Conservation (phyloP, 2,888 invertebrate genomes). For the Tortricodes alternella region DNA sequence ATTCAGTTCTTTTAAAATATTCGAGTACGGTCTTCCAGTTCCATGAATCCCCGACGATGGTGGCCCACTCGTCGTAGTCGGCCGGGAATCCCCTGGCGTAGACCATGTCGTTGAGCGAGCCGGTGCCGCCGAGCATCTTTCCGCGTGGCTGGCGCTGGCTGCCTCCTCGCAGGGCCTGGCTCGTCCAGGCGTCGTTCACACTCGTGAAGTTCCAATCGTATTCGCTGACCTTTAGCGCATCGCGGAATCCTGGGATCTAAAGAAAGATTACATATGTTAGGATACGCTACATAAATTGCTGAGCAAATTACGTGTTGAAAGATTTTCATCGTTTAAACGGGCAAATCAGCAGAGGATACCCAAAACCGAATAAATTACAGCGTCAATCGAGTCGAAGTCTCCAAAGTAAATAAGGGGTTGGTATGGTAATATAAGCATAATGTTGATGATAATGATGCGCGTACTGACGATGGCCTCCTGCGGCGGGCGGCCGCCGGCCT, state of each 20-base stretch:
- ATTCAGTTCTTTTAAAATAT: conserved; percentile 67
- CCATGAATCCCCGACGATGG: conserved; percentile 53
- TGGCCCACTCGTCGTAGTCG: conserved; percentile 68
- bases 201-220: conserved; percentile 73
- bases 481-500: conserved; percentile 67
- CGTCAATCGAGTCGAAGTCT: no score
- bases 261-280: conserved; percentile 3
- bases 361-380: no score
- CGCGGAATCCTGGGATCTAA: conserved; percentile 61
- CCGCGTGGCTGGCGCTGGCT: conserved; percentile 63
- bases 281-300: background rate
- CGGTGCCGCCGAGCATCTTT: conserved; percentile 65
- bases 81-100: conserved; percentile 65
- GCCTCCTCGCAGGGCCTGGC: conserved; percentile 56
- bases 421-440: no score
- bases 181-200: conserved; percentile 49
- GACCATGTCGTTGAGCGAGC: conserved; percentile 69
- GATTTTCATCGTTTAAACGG: no score
- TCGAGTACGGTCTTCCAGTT: conserved; percentile 58
- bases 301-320: background rate
- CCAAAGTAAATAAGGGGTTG: no score
- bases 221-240: conserved; percentile 45
- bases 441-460: background rate
- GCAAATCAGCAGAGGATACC: no score
- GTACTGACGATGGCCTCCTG: conserved; percentile 60